phyloP scores from a whole-genome alignment of 2,888 invertebrate genomes.

The Drosophila hamatofila region DNA sequence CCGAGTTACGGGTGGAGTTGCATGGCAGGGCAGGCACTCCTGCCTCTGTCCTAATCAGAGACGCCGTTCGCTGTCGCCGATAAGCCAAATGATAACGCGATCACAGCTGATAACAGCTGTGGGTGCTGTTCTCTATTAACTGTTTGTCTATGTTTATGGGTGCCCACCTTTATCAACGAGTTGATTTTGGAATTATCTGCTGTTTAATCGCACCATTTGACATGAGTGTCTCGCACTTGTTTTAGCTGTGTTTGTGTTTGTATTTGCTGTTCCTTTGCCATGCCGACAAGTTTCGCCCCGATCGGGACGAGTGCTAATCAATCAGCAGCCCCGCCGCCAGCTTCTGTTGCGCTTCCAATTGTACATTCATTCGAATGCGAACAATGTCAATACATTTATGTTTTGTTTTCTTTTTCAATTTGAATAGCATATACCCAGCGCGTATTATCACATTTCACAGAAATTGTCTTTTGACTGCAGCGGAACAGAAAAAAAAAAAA shows the following conservation, averaged over 20 bases:
- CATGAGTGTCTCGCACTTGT: slow-evolving; percentile 75
- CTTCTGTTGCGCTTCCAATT: slow-evolving; percentile 42
- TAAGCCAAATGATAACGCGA: slow-evolving; percentile 45
- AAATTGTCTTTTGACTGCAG: slow-evolving; percentile 30
- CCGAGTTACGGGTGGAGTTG: not conserved
- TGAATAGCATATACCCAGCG: slow-evolving; percentile 4
- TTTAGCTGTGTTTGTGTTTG: slow-evolving; percentile 57
- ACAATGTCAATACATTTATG: slow-evolving; percentile 32
- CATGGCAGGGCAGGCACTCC: not conserved
- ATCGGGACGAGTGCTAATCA: slow-evolving; percentile 35
- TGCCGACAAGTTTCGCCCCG: slow-evolving; percentile 33
- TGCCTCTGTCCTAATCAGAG: slow-evolving; percentile 43
- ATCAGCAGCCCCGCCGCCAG: slow-evolving; percentile 23
- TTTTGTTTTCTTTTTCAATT: slow-evolving; percentile 9
- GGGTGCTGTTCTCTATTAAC: slow-evolving; percentile 68
- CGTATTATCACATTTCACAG: slow-evolving; percentile 29
- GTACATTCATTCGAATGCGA: slow-evolving; percentile 32
- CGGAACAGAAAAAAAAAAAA: slow-evolving; percentile 10
- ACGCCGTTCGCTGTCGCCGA: slow-evolving; percentile 33
- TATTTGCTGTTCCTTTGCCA: slow-evolving; percentile 27
- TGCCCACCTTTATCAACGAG: slow-evolving; percentile 56
- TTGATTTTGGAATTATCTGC: slow-evolving; percentile 79
- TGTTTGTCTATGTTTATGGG: slow-evolving; percentile 41
- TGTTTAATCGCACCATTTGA: slow-evolving; percentile 74
- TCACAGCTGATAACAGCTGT: slow-evolving; percentile 40